A percentile compares a stretch with the other conserved stretches of the same genome.
phyloP scores from a whole-genome alignment of 2,888 invertebrate genomes.

The Stenodera caucasica region DNA sequence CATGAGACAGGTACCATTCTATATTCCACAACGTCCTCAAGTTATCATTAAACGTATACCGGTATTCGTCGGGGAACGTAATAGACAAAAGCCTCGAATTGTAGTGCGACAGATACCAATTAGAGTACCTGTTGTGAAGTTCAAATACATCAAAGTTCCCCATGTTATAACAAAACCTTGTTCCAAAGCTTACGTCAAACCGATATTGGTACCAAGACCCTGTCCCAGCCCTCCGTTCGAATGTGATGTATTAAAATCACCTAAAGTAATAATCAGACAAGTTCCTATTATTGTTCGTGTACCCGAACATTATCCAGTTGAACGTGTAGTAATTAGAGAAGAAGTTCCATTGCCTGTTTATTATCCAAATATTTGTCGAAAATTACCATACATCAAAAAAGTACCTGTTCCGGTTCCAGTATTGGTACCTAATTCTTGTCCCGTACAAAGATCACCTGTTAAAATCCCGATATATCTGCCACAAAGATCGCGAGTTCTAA shows the following conservation, averaged over 20 bases:
- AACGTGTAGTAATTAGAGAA: neutral
- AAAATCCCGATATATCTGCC: neutral
- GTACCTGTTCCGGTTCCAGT: conserved; percentile 1
- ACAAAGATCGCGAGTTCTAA: neutral
- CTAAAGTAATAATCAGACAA: too few relatives aligned
- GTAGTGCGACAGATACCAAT: too few relatives aligned
- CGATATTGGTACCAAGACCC: too few relatives aligned
- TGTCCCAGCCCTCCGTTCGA: too few relatives aligned
- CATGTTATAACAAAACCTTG: neutral
- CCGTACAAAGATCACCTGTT: neutral
- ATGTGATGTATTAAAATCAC: too few relatives aligned
- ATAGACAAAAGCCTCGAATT: too few relatives aligned
- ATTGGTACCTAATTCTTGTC: neutral
- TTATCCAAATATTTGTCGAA: neutral
- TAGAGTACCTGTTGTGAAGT: too few relatives aligned
- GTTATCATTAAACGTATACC: too few relatives aligned
- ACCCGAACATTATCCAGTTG: neutral
- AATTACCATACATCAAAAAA: neutral
- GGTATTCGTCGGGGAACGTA: too few relatives aligned
- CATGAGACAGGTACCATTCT: neutral
- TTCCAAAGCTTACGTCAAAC: too few relatives aligned
- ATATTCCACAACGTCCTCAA: neutral
- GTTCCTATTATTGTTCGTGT: neutral
- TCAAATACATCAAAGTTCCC: too few relatives aligned
- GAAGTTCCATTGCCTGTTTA: neutral